A percentile compares a stretch with the other conserved stretches of the same genome.
Evolutionary conservation across 2,888 invertebrate species (phyloP).

Genomic region (Cremastobaeus sp.): DNA sequence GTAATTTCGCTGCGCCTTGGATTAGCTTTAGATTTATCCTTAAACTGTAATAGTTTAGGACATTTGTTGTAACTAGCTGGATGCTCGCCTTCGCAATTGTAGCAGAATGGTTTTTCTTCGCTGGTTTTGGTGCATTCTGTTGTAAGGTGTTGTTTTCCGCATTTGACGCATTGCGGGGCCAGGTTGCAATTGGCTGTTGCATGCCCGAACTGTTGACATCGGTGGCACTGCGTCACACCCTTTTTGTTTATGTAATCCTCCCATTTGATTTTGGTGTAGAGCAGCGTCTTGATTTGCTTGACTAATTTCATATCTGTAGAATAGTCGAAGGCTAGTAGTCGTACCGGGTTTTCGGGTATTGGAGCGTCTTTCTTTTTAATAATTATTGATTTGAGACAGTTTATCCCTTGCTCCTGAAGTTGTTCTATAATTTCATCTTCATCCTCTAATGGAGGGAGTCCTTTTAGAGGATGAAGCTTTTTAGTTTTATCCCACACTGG

Average conservation of each 20-base stretch:
- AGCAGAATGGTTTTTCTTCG: not conserved
- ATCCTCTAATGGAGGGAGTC: not conserved
- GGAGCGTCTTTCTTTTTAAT: not conserved
- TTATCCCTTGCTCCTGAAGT: not conserved
- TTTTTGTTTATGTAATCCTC: constrained; percentile 10
- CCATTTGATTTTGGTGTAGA: constrained; percentile 9
- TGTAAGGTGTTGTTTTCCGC: not conserved
- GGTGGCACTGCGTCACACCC: not conserved
- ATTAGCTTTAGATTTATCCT: not conserved
- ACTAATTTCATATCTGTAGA: not conserved
- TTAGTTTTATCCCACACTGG: not conserved
- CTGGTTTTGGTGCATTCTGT: not conserved
- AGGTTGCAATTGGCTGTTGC: constrained; percentile 6
- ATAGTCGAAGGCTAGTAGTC: not conserved
- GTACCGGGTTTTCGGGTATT: constrained; percentile 5
- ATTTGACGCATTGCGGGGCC: constrained; percentile 9
- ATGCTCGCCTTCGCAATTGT: not conserved
- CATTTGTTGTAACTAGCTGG: constrained; percentile 5
- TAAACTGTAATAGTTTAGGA: not conserved
- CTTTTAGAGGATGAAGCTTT: no score
- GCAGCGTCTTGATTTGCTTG: not conserved
- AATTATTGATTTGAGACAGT: not conserved
- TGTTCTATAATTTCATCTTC: not conserved
- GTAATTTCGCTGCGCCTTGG: not conserved
- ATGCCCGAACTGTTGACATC: constrained; percentile 17